Conservation (phyloP, 2,113 vertebrate species). For the Sebastes schlegelii region DNA sequence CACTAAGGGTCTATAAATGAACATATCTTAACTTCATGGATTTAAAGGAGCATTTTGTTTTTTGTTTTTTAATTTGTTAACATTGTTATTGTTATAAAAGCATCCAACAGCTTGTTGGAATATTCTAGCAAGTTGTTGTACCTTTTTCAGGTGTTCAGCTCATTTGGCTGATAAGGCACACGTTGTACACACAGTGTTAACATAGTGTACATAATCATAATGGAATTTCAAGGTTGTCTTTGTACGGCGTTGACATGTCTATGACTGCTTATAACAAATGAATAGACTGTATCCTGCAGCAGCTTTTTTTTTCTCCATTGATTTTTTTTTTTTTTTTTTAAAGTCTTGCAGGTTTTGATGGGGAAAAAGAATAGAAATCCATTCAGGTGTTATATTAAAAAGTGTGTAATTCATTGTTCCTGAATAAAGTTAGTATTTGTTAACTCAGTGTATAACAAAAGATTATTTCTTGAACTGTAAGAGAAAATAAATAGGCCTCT, state of each 20-base stretch:
- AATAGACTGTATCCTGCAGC: background rate
- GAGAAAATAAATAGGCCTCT: too few relatives aligned
- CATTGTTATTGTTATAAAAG: background rate
- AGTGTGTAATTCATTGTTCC: background rate
- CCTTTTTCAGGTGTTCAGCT: background rate
- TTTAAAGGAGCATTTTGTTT: background rate
- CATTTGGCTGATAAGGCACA: background rate
- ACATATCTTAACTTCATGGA: too few relatives aligned
- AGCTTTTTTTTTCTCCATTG: background rate
- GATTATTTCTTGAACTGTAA: background rate
- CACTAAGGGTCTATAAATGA: background rate
- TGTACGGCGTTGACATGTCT: background rate
- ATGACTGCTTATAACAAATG: background rate
- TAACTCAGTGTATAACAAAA: background rate
- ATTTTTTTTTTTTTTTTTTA: background rate
- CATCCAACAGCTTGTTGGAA: slow-evolving; percentile 65
- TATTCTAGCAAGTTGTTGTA: slow-evolving; percentile 74
- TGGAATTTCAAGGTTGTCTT: background rate
- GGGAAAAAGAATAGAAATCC: background rate
- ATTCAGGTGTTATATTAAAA: background rate
- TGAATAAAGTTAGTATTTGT: too few relatives aligned
- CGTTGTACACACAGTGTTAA: background rate
- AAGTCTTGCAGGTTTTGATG: background rate
- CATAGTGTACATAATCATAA: too few relatives aligned
- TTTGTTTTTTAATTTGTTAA: background rate